Percentiles rank a stretch among this genome's conserved stretches.
Evolutionary conservation across 2,888 invertebrate species (phyloP).

Genomic region (Psylliodes chrysocephalus): DNA sequence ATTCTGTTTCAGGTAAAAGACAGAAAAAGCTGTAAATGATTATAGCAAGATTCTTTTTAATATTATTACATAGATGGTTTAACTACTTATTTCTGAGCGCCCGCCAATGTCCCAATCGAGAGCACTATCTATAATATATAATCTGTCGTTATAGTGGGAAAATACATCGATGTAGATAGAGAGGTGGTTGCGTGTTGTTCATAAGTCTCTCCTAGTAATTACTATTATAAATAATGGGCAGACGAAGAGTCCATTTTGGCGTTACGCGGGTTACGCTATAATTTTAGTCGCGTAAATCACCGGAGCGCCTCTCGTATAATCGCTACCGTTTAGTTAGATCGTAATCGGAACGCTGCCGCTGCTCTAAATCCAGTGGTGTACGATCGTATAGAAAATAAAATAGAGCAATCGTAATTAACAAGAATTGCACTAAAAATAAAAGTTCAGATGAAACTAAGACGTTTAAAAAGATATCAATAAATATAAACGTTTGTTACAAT

Average conservation of each 20-base stretch:
- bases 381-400: too few species aligned
- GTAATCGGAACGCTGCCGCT: slow-evolving; percentile 34
- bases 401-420: too few species aligned
- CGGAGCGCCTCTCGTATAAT: slow-evolving; percentile 38
- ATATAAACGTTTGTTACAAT: too few species aligned
- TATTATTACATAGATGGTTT: too few species aligned
- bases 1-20: too few species aligned
- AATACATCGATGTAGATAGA: slow-evolving; percentile 27
- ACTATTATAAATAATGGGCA: slow-evolving; percentile 55
- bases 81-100: too few species aligned
- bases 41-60: too few species aligned
- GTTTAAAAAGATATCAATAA: too few species aligned
- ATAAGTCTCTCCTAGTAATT: slow-evolving; percentile 46
- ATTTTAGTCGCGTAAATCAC: slow-evolving; percentile 58
- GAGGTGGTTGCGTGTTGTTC: slow-evolving; percentile 39
- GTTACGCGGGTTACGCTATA: slow-evolving; percentile 52
- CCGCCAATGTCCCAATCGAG: neutral
- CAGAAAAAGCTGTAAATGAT: too few species aligned
- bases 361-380: slow-evolving; percentile 13
- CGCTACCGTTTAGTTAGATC: slow-evolving; percentile 48
- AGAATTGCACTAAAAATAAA: too few species aligned
- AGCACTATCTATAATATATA: slow-evolving; percentile 10
- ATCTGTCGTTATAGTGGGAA: slow-evolving; percentile 21
- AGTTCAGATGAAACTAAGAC: too few species aligned
- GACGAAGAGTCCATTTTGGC: slow-evolving; percentile 54